These are phyloP conservation scores for Sussaba pulchella DNA, from an alignment of 2,888 invertebrate species.

Conservation along the genomic window DNA sequence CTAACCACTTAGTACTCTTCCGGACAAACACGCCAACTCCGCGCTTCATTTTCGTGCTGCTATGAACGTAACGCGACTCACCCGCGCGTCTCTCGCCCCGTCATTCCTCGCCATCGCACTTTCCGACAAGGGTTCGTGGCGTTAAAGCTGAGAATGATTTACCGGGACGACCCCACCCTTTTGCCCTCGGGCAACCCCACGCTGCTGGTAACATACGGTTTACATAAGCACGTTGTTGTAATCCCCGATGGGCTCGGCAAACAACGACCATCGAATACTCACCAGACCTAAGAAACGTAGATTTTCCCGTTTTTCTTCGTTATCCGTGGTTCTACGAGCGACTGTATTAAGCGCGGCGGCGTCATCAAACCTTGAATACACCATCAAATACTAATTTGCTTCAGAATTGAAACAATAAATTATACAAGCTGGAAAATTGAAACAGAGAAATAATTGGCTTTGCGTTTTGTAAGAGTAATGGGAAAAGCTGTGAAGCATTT, in stretches of 20 bases:
- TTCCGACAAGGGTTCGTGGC: conserved; percentile 37
- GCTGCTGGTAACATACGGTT: conserved; percentile 73
- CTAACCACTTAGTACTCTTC: conserved; percentile 74
- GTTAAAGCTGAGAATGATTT: conserved; percentile 76
- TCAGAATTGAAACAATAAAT: background rate
- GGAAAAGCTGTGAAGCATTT: too few species aligned
- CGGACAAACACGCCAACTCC: conserved; percentile 71
- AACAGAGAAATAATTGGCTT: too few species aligned
- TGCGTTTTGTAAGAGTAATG: too few species aligned
- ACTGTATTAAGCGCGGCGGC: conserved; percentile 19
- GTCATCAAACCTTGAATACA: too few species aligned
- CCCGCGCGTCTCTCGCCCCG: background rate
- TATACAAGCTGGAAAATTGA: too few species aligned
- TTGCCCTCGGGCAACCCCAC: conserved; percentile 56
- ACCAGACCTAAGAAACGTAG: conserved; percentile 44
- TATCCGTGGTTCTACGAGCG: conserved; percentile 10
- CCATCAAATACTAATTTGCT: too few species aligned
- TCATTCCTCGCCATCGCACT: conserved; percentile 52
- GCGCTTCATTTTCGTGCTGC: conserved; percentile 21
- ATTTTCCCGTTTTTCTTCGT: conserved; percentile 30
- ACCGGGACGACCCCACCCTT: conserved; percentile 67
- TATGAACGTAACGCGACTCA: conserved; percentile 5
- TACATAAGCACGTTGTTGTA: conserved; percentile 78
- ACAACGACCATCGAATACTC: conserved; percentile 62
- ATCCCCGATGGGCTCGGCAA: conserved; percentile 69